These are phyloP conservation scores for Polyodon spathula DNA, from an alignment of 2,113 vertebrate species.

Conservation along the genomic window DNA sequence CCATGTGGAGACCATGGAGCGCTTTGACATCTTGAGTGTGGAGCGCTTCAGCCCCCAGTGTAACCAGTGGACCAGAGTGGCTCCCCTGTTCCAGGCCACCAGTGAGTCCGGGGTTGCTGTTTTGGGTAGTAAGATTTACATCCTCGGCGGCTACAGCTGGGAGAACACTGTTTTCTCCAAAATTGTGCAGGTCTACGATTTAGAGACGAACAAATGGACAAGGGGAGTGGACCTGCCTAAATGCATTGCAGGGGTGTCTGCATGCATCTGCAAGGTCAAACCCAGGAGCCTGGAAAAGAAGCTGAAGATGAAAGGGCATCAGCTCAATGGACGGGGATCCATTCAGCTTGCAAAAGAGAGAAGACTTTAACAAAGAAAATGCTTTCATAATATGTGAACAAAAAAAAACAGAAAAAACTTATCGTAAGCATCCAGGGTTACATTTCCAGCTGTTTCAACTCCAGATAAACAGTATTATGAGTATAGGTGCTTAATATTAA, in stretches of 20 bases:
- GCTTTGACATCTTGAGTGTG: conserved; percentile 81
- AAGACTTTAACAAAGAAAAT: neutral
- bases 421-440: too few species aligned
- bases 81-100: conserved; percentile 73
- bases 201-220: conserved; percentile 65
- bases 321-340: conserved; percentile 15
- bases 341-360: neutral
- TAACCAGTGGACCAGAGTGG: conserved; percentile 79
- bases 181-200: conserved; percentile 76
- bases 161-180: conserved; percentile 80
- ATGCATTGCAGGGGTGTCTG: conserved; percentile 76
- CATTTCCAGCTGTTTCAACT: too few species aligned
- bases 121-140: conserved; percentile 74
- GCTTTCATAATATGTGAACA: too few species aligned
- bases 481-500: too few species aligned
- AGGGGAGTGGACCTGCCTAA: conserved; percentile 77
- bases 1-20: conserved; percentile 76
- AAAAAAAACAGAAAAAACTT: too few species aligned
- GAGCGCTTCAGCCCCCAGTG: conserved; percentile 77
- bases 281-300: conserved; percentile 57
- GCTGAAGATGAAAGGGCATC: conserved; percentile 44
- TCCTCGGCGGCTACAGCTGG: conserved; percentile 94
- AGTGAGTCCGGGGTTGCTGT: conserved; percentile 83
- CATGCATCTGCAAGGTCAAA: conserved; percentile 73
- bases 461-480: too few species aligned